These are phyloP conservation scores for Heterotis niloticus DNA, from an alignment of 2,113 vertebrate species.

Conservation along the genomic window DNA sequence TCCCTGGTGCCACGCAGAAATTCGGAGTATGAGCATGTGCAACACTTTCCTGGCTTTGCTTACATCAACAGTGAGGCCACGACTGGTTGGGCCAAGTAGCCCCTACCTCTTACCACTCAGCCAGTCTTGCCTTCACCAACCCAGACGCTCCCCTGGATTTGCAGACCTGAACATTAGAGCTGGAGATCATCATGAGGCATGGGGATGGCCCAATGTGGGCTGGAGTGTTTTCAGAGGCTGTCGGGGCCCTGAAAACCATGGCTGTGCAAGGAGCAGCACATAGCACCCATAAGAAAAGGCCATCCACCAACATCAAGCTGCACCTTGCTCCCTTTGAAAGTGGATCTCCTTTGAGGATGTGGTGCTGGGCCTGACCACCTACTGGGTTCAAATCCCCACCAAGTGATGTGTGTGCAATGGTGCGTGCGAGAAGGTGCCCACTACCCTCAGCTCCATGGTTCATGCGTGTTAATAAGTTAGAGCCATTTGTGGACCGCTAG, in stretches of 20 bases:
- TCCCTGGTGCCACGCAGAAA: slow-evolving; percentile 85
- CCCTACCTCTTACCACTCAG: neutral
- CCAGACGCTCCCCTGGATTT: too few species aligned
- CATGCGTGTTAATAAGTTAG: slow-evolving; percentile 43
- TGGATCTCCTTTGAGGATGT: neutral
- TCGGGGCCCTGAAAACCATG: neutral
- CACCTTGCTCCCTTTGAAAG: slow-evolving; percentile 68
- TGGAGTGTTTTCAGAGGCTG: neutral
- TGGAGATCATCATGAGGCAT: neutral
- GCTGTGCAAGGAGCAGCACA: neutral
- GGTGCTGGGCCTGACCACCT: neutral
- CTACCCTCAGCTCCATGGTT: slow-evolving; percentile 46
- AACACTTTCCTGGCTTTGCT: slow-evolving; percentile 97
- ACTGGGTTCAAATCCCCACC: neutral
- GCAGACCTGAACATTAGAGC: too few species aligned
- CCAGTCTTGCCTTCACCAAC: neutral
- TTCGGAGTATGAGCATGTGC: slow-evolving; percentile 96
- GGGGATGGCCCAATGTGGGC: neutral
- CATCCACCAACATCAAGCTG: slow-evolving; percentile 58
- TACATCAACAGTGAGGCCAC: slow-evolving; percentile 97
- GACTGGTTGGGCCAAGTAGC: slow-evolving; percentile 90
- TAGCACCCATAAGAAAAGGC: slow-evolving; percentile 24
- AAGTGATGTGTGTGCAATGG: slow-evolving; percentile 29
- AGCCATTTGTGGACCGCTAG: slow-evolving; percentile 33
- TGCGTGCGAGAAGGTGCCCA: slow-evolving; percentile 39